Percentiles rank a stretch among this genome's conserved stretches.
Conservation (phyloP, 2,113 vertebrate species). For the Thymallus thymallus region DNA sequence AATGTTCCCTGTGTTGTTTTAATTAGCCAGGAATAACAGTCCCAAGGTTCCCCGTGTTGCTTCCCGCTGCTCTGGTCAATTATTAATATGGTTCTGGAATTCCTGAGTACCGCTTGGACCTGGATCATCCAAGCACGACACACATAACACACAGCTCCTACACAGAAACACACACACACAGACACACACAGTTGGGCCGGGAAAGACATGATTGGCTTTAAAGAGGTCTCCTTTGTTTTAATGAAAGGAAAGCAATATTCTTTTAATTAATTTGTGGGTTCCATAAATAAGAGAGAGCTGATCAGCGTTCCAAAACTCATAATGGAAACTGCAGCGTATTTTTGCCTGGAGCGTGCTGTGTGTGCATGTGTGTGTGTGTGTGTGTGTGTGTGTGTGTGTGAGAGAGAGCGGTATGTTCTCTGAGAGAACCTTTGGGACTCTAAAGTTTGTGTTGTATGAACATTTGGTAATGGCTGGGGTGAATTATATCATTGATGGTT, state of each 20-base stretch:
- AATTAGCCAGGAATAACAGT: conserved; percentile 13
- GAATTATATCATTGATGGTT: neutral
- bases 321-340: neutral
- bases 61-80: neutral
- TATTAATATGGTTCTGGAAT: conserved; percentile 15
- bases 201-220: conserved; percentile 33
- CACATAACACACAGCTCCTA: neutral
- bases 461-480: neutral
- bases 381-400: neutral
- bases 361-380: neutral
- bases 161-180: too few relatives aligned
- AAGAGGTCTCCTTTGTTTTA: conserved; percentile 51
- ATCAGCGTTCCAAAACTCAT: conserved; percentile 18
- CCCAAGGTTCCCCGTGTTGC: neutral
- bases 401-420: neutral
- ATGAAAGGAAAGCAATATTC: conserved; percentile 38
- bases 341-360: conserved; percentile 4
- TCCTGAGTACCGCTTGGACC: conserved; percentile 5
- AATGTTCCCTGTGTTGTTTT: neutral
- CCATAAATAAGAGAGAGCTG: conserved; percentile 33
- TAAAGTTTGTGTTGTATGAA: neutral
- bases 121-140: neutral
- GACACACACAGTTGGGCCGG: neutral
- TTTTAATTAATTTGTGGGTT: conserved; percentile 49
- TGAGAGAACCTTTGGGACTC: neutral